phyloP scores from a whole-genome alignment of 2,797 vertebrate species.

The Clarias pachynema region DNA sequence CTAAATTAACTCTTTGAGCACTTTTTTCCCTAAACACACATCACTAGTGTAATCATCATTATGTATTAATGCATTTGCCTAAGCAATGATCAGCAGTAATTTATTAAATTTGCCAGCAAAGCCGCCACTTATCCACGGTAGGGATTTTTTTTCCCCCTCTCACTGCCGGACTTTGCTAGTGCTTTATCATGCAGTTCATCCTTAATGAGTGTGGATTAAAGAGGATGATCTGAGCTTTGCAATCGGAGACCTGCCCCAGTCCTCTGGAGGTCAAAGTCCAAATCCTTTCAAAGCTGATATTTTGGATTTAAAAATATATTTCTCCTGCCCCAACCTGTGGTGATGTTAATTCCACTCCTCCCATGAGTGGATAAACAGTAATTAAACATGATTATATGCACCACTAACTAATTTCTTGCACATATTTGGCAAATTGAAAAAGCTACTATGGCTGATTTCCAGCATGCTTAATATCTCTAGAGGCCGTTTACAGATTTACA shows the following conservation, averaged over 20 bases:
- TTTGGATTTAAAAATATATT: constrained; percentile 31
- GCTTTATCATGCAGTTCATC: constrained; percentile 82
- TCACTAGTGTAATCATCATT: constrained; percentile 62
- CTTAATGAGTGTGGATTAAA: constrained; percentile 86
- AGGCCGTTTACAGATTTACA: constrained; percentile 36
- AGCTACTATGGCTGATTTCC: neutral
- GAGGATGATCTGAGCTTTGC: constrained; percentile 87
- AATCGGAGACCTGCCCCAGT: constrained; percentile 66
- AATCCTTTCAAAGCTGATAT: constrained; percentile 56
- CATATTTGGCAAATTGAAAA: constrained; percentile 16
- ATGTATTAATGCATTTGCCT: constrained; percentile 30
- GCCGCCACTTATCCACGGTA: constrained; percentile 64
- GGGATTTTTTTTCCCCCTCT: constrained; percentile 17
- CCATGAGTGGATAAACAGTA: constrained; percentile 37
- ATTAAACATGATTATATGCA: neutral
- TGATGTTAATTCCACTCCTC: neutral
- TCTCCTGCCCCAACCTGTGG: constrained; percentile 25
- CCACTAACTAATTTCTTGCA: neutral
- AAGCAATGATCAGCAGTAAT: constrained; percentile 61
- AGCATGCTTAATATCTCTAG: neutral
- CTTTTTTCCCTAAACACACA: neutral
- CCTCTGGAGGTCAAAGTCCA: constrained; percentile 64
- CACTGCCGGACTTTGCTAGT: constrained; percentile 58
- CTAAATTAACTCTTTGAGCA: neutral
- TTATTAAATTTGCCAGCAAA: constrained; percentile 72